Conservation (phyloP, 1,140 invertebrate species). For the Drosophila nigromelanica region DNA sequence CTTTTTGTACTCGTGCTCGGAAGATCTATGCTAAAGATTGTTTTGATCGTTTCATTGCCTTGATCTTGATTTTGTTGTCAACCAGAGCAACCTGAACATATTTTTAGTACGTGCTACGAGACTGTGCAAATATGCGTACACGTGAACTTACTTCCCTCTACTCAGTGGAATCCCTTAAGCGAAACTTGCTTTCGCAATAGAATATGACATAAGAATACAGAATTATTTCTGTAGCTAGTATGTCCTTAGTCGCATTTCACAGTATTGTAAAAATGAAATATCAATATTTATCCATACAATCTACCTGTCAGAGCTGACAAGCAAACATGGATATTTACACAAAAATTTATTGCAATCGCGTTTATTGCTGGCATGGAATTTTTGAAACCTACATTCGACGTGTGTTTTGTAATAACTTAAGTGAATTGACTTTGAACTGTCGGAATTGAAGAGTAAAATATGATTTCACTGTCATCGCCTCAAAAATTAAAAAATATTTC, state of each 20-base stretch:
- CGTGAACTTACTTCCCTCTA: neutral
- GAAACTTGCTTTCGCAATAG: neutral
- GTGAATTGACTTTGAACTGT: neutral
- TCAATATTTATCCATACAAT: constrained; percentile 22
- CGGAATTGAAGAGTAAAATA: neutral
- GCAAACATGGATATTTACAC: constrained; percentile 24
- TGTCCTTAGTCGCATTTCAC: neutral
- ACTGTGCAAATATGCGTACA: constrained; percentile 24
- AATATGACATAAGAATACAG: neutral
- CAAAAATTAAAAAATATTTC: neutral
- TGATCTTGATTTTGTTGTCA: constrained; percentile 80
- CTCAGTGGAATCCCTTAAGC: neutral
- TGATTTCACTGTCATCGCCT: too few species aligned
- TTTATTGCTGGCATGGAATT: constrained; percentile 12
- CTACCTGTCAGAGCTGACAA: constrained; percentile 7
- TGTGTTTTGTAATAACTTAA: neutral
- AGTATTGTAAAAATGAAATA: neutral
- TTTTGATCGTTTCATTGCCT: constrained; percentile 61
- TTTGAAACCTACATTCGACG: constrained; percentile 5
- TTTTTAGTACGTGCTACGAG: constrained; percentile 60
- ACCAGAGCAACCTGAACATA: constrained; percentile 56
- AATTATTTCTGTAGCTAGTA: neutral
- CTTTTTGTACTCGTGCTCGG: constrained; percentile 14
- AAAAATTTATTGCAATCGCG: constrained; percentile 4
- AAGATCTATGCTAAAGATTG: constrained; percentile 56